A percentile compares a stretch with the other conserved stretches of the same genome.
Evolutionary conservation across 2,888 invertebrate genomes (phyloP).

Genomic region (Sarcophaga carnaria): DNA sequence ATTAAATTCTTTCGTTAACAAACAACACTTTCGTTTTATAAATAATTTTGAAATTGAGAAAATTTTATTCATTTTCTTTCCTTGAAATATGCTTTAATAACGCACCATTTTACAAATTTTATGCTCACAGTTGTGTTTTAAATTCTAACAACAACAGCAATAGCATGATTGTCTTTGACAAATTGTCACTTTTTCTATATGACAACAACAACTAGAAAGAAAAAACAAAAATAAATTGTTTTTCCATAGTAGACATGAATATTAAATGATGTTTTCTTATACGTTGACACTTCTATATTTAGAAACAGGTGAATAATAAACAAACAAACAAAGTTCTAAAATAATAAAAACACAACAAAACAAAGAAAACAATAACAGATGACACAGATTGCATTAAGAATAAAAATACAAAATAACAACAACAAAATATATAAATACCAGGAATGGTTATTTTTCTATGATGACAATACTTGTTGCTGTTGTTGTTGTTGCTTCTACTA

Average conservation of each 20-base stretch:
- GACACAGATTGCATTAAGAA: too few relatives aligned
- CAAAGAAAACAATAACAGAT: neutral
- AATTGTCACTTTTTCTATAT: neutral
- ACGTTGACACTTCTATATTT: constrained; percentile 13
- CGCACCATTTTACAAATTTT: too few relatives aligned
- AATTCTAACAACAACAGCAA: too few relatives aligned
- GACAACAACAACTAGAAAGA: neutral
- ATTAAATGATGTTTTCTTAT: constrained; percentile 4
- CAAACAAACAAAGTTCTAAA: neutral
- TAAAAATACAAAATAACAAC: neutral
- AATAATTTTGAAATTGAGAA: too few relatives aligned
- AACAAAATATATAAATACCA: neutral
- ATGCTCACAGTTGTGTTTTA: too few relatives aligned
- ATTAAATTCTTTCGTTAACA: too few relatives aligned
- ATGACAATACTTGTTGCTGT: neutral
- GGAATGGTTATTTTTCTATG: neutral
- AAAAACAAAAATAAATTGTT: constrained; percentile 21
- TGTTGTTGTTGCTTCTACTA: too few relatives aligned
- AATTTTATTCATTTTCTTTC: too few relatives aligned
- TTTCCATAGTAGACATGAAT: constrained; percentile 26
- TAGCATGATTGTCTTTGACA: too few relatives aligned
- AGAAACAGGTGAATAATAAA: neutral
- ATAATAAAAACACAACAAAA: neutral
- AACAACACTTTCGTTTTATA: too few relatives aligned
- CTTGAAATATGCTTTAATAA: too few relatives aligned